Conservation (phyloP, 2,797 vertebrate species). For the Adelosebastes latens region DNA sequence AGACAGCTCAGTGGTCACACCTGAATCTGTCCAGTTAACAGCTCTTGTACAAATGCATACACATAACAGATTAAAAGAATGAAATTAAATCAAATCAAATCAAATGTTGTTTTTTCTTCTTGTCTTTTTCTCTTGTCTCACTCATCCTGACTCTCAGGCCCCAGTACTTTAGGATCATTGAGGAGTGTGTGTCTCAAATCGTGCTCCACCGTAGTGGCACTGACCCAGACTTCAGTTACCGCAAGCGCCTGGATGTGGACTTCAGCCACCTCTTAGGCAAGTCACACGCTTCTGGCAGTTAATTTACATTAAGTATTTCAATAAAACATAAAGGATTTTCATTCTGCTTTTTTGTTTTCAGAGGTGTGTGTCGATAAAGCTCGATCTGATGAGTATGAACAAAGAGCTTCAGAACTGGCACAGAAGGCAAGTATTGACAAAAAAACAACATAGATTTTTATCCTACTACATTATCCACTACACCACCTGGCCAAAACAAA, state of each 20-base stretch:
- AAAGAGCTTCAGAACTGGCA: slow-evolving; percentile 87
- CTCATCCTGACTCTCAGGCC: slow-evolving; percentile 81
- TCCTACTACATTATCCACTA: neutral
- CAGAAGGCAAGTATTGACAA: slow-evolving; percentile 86
- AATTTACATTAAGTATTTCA: neutral
- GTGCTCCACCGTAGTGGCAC: slow-evolving; percentile 94
- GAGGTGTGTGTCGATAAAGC: slow-evolving; percentile 93
- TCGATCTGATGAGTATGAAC: slow-evolving; percentile 90
- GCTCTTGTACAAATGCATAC: neutral
- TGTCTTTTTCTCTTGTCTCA: neutral
- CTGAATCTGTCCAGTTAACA: neutral
- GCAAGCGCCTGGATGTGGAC: slow-evolving; percentile 94
- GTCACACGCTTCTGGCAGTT: slow-evolving; percentile 48
- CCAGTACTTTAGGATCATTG: slow-evolving; percentile 97
- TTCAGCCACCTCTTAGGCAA: slow-evolving; percentile 93
- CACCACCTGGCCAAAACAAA: neutral
- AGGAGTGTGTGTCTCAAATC: slow-evolving; percentile 96
- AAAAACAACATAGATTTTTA: neutral
- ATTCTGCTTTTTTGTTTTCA: slow-evolving; percentile 68
- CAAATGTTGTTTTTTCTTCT: neutral
- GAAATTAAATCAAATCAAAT: neutral
- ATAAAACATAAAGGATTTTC: neutral
- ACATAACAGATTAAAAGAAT: neutral
- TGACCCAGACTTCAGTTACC: slow-evolving; percentile 96
- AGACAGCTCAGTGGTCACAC: neutral